Percentiles rank a stretch among this genome's conserved stretches.
These are phyloP conservation scores for Stenodera caucasica DNA, from an alignment of 2,888 invertebrate genomes.

Conservation along the genomic window DNA sequence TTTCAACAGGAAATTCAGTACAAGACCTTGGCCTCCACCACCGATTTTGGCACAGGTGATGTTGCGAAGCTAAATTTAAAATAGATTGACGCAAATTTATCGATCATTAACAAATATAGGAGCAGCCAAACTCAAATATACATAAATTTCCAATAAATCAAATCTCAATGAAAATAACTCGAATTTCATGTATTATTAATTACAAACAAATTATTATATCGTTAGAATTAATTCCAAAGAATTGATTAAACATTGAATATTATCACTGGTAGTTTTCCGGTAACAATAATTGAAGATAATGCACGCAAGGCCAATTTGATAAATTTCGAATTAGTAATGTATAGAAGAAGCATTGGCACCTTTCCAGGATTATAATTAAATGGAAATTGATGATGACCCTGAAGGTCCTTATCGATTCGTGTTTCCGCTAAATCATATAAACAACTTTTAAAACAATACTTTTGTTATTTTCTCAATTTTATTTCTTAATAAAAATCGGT, in stretches of 20 bases:
- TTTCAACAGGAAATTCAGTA: not conserved
- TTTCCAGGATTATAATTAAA: constrained; percentile 22
- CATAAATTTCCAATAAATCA: no score
- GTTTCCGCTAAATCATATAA: constrained; percentile 1
- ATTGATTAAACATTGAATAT: constrained; percentile 16
- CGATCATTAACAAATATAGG: not conserved
- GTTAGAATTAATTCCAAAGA: constrained; percentile 16
- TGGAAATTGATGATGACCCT: constrained; percentile 10
- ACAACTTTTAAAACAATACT: not conserved
- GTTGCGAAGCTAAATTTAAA: constrained; percentile 25
- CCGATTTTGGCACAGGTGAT: constrained; percentile 29
- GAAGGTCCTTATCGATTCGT: constrained; percentile 8
- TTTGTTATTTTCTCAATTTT: not conserved
- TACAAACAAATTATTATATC: constrained; percentile 4
- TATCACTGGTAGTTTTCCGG: constrained; percentile 14
- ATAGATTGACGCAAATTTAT: constrained; percentile 31
- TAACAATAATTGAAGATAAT: constrained; percentile 19
- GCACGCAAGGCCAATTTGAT: constrained; percentile 21
- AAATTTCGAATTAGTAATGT: constrained; percentile 19
- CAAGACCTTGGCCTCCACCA: constrained; percentile 29
- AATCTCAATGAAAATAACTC: no score
- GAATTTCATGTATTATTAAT: no score
- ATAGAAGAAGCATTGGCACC: constrained; percentile 17
- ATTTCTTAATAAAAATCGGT: no score
- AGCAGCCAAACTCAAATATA: not conserved